Percentiles rank a stretch among this genome's conserved stretches.
phyloP scores from a whole-genome alignment of 30 jellyfish, hydroid and myxozoan genomes.

The Rhopilema esculentum region DNA sequence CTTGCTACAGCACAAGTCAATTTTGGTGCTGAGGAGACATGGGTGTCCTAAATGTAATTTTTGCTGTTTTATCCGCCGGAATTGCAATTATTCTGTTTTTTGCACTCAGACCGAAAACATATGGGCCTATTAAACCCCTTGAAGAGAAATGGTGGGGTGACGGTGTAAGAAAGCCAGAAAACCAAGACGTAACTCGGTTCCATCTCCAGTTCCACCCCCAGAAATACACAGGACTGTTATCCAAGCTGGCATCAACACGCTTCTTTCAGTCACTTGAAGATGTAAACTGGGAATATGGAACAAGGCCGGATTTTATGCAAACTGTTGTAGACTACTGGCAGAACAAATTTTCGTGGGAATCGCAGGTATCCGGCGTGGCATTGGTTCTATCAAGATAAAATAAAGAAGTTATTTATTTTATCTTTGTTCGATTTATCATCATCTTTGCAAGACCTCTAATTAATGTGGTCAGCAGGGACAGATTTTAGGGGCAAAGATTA shows the following conservation, averaged over 20 bases:
- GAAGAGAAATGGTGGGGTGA: conserved; percentile 73
- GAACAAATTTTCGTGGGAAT: conserved; percentile 53
- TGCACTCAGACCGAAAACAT: background rate
- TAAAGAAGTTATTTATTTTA: no score
- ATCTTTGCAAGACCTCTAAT: no score
- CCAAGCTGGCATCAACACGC: conserved; percentile 31
- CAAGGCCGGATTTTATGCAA: conserved; percentile 51
- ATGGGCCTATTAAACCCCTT: conserved; percentile 20
- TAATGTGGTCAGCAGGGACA: no score
- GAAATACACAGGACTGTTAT: conserved; percentile 7
- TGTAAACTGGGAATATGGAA: conserved; percentile 50
- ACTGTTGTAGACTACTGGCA: conserved; percentile 53
- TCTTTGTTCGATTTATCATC: no score
- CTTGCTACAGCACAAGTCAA: background rate
- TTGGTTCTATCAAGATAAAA: no score
- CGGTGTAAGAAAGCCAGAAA: conserved; percentile 41
- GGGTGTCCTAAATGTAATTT: conserved; percentile 20
- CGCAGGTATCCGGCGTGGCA: conserved; percentile 29
- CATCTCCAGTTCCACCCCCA: conserved; percentile 6
- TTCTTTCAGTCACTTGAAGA: conserved; percentile 50
- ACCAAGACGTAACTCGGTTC: conserved; percentile 39
- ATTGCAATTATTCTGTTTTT: conserved; percentile 13
- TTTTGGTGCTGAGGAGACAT: background rate
- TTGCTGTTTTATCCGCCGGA: conserved; percentile 22
- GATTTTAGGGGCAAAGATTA: no score